These are phyloP conservation scores for Pelvicachromis taeniatus DNA, from an alignment of 2,113 vertebrate species.

Conservation along the genomic window DNA sequence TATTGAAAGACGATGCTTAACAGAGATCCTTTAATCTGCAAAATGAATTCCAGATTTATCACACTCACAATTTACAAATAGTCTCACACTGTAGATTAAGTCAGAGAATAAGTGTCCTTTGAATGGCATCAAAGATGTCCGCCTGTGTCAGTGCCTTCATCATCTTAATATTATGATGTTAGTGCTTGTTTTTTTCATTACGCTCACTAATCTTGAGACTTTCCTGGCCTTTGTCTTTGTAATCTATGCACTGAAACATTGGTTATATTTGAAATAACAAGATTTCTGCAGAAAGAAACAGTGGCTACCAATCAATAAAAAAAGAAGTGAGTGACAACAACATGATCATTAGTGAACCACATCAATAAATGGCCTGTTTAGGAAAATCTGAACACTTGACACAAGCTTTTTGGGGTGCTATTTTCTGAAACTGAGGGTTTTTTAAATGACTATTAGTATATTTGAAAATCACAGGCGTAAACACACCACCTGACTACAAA, in stretches of 20 bases:
- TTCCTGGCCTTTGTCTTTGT: not conserved
- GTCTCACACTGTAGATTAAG: too few relatives aligned
- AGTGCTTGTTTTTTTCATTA: not conserved
- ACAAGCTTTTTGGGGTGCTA: not conserved
- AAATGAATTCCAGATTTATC: not conserved
- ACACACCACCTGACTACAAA: not conserved
- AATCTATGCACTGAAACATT: not conserved
- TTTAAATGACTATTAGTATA: not conserved
- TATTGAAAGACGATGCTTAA: not conserved
- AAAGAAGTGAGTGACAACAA: not conserved
- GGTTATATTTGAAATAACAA: not conserved
- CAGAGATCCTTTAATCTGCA: not conserved
- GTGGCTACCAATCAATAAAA: not conserved
- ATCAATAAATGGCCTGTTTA: not conserved
- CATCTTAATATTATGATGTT: not conserved
- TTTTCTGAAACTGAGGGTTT: not conserved
- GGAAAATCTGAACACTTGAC: not conserved
- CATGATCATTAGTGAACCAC: not conserved
- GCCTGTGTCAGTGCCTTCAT: not conserved
- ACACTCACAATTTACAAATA: accelerated
- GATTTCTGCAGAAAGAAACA: not conserved
- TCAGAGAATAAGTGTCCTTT: not conserved
- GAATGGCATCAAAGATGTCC: not conserved
- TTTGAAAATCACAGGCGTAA: not conserved
- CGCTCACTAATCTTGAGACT: not conserved